Conservation (phyloP, 2,797 vertebrate genomes). For the Melanotaenia nigrans region DNA sequence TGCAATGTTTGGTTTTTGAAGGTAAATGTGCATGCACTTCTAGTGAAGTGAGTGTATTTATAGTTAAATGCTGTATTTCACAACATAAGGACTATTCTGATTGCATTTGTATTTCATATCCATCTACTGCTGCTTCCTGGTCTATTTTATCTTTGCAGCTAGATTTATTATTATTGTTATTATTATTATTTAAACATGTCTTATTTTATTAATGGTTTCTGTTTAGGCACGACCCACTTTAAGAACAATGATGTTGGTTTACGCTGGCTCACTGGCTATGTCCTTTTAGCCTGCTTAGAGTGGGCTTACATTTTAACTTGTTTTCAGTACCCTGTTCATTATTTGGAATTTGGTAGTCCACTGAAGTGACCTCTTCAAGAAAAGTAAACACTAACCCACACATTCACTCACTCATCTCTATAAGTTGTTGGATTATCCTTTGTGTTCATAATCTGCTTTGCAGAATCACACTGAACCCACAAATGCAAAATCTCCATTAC, state of each 20-base stretch:
- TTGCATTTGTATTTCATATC: background rate
- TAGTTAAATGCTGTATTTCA: background rate
- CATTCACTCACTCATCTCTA: background rate
- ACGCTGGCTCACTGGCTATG: background rate
- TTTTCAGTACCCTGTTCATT: slow-evolving; percentile 11
- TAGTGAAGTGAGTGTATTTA: background rate
- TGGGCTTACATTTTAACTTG: slow-evolving; percentile 26
- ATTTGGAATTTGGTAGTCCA: slow-evolving; percentile 14
- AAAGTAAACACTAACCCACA: slow-evolving; percentile 27
- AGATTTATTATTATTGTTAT: background rate
- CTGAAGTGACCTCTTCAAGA: slow-evolving; percentile 23
- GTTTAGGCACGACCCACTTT: background rate
- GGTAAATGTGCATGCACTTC: background rate
- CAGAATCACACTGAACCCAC: background rate
- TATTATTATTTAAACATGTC: background rate
- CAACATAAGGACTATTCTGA: background rate
- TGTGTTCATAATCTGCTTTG: background rate
- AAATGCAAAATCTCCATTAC: no score
- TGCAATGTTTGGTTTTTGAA: background rate
- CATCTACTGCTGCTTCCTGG: background rate
- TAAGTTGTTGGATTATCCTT: background rate
- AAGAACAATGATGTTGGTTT: background rate
- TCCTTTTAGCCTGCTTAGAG: background rate
- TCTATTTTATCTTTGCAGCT: background rate
- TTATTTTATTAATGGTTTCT: background rate